Evolutionary conservation across 2,888 invertebrate genomes (phyloP), one percentile per base, ranked within the genome.

Genomic region (Seladonia tumulorum): DNA sequence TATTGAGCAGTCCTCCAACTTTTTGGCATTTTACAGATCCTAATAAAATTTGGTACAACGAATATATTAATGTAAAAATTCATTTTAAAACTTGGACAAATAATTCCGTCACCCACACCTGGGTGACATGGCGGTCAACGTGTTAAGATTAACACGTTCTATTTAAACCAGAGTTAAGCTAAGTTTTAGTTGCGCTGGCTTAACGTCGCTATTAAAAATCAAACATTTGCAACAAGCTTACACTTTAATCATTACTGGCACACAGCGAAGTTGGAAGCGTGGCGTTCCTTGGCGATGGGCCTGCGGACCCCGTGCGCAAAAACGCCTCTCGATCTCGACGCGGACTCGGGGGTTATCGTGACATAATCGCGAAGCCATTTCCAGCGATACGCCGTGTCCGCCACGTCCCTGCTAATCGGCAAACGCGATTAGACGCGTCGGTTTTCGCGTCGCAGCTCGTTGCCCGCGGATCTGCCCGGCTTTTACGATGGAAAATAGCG

Each of bases 301-400:
- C 47, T 7, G 47, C 12, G 57, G 57, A 57, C 45, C 57, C 66
- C 14, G 5, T 22, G 68, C 8, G 25, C 39, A 22, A 68, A 82
- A 83, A 57, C 49, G 49, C 7, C 49, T 22, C 49, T 22, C 49
- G 7, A 49, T 49, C 22, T 49, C 60, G 60, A 25, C 60, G 53
- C 53, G 35, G n/a, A 39, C 8, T 25, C 29, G 12, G 4, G 42
- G 42, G 35, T 82, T 82, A 76, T 45, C 76, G 76, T 76, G 82
- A 83, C 82, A 82, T 53, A 82, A 83, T 82, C 82, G 76, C 53
- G 39, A 29, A 63, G 73, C 63, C 74, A 35, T 73, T 74, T 29
- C 73, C 35, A 63, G 25, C n/a, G 73, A 35, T 63, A 29, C 42
- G 57, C 5, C 81, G 53, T 53, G 45, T 57, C n/a, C 10, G 29